Evolutionary conservation across 2,888 invertebrate genomes (phyloP), one percentile per base, ranked within the genome.

Genomic region (Linnaemya vulpina): DNA sequence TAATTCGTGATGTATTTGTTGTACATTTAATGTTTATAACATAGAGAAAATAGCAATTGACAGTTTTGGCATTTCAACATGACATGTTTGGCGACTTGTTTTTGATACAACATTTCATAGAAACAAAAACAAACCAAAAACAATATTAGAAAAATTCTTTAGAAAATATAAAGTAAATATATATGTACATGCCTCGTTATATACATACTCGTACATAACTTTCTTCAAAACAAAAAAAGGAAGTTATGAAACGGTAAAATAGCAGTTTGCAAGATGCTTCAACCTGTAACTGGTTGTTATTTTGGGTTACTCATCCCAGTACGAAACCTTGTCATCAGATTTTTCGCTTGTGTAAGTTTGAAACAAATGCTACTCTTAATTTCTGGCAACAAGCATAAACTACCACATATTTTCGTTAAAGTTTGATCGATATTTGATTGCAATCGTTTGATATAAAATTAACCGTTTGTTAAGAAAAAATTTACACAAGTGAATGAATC

Each of bases 11-110:
- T 68, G 49, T 62, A 51, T 77, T 80, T 71, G 60, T 70, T 60
- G 25, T 60, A 20, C 46, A 22, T 60, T 78, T 63, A 65, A 74
- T 81, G 73, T 81, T 74, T 75, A 65, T 75, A 85, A 85, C 74
- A 71, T 25, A 76, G 40, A 70, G 58, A 75, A 85, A 82, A 82
- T 82, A 78, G 63, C 75, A 82, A 83, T 85, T 84, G 87, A 84
- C 87, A 78, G 84, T 86, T 87, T 87, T 84, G 87, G 86, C 86
- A 86, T 84, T 83, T 78, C 71, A 68, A 87, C 87, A 86, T 86
- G 87, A 86, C 87, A 86, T 78, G 86, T 86, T 80, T 86, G 86
- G 85, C 83, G 87, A 83, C 86, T 83, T 65, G 83, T 70, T 82
- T 75, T 85, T 53, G 65, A 67, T 60, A 71, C 63, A 82, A 58